phyloP scores from a whole-genome alignment of 2,797 vertebrate genomes.

The Sus cebifrons region DNA sequence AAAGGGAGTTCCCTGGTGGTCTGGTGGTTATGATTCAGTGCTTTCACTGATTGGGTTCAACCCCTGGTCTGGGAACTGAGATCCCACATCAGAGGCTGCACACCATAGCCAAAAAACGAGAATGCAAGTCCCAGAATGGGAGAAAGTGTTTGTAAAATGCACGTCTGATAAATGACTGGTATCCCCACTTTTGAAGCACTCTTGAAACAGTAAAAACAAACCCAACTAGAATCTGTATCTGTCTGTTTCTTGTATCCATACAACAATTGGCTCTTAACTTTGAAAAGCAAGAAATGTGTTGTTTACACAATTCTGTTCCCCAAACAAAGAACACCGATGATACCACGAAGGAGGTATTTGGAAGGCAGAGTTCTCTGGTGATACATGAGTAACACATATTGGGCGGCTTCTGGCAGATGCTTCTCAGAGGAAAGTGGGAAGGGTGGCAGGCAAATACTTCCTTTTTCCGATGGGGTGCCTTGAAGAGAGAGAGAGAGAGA shows the following conservation, averaged over 20 bases:
- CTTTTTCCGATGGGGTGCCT: neutral
- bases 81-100: too few relatives aligned
- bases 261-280: neutral
- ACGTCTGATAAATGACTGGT: neutral
- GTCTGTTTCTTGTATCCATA: neutral
- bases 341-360: neutral
- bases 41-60: too few relatives aligned
- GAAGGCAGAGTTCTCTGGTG: neutral
- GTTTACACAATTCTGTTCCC: neutral
- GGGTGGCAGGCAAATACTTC: neutral
- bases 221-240: neutral
- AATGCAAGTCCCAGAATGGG: neutral
- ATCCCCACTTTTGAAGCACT: neutral
- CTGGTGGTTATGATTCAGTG: too few relatives aligned
- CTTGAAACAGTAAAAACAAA: neutral
- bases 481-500: neutral
- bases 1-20: too few relatives aligned
- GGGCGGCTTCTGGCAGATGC: neutral
- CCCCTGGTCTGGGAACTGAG: too few relatives aligned
- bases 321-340: neutral
- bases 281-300: neutral
- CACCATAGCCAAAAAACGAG: neutral
- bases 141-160: slow-evolving; percentile 23
- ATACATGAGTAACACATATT: too few relatives aligned
- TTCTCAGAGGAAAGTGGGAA: neutral